These are phyloP conservation scores for Sarcophilus harrisii DNA, from an alignment of 2,797 vertebrate genomes.

Conservation along the genomic window DNA sequence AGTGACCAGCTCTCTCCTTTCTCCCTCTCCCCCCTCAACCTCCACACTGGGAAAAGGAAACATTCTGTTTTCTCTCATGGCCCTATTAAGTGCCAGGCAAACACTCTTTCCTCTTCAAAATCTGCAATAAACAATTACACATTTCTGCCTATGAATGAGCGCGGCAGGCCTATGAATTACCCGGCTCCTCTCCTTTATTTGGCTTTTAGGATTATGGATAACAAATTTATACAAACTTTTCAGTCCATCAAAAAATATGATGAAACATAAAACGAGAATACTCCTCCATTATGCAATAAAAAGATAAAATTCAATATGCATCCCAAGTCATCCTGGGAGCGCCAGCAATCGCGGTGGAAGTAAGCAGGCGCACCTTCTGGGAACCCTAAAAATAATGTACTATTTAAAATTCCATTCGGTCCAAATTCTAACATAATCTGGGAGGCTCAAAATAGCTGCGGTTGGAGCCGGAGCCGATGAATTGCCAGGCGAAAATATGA, in stretches of 20 bases:
- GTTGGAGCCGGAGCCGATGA: constrained; percentile 49
- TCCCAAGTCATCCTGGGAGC: constrained; percentile 67
- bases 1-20: constrained; percentile 78
- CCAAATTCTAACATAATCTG: constrained; percentile 62
- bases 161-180: not conserved
- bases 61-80: not conserved
- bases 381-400: constrained; percentile 67
- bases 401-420: constrained; percentile 52
- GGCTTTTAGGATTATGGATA: constrained; percentile 70
- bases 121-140: constrained; percentile 8
- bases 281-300: constrained; percentile 68
- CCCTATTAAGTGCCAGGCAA: not conserved
- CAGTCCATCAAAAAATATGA: constrained; percentile 78
- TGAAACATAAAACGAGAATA: constrained; percentile 71
- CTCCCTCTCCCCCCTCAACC: constrained; percentile 4
- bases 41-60: not conserved
- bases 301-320: constrained; percentile 77
- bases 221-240: constrained; percentile 71
- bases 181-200: constrained; percentile 48
- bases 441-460: constrained; percentile 52
- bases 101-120: constrained; percentile 12
- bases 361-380: constrained; percentile 58
- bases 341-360: not conserved
- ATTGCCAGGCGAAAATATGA: constrained; percentile 54
- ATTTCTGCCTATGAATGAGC: not conserved